phyloP scores from a whole-genome alignment of 2,113 vertebrate species.

The Hystrix cristata region DNA sequence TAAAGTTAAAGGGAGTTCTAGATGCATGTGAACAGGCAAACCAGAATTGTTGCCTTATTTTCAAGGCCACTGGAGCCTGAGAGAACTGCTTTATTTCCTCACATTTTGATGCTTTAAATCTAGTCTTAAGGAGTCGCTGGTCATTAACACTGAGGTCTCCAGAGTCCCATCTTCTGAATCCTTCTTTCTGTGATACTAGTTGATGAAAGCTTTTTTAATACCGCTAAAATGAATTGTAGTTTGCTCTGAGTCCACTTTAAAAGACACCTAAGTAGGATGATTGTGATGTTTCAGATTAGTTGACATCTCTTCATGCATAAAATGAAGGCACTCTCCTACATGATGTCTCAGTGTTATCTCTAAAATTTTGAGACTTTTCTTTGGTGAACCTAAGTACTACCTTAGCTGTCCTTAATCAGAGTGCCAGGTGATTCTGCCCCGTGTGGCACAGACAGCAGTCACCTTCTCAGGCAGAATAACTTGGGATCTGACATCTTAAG shows the following conservation, averaged over 20 bases:
- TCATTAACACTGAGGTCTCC: background rate
- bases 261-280: background rate
- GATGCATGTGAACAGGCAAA: background rate
- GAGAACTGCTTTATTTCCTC: slow-evolving; percentile 26
- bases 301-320: background rate
- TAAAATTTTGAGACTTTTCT: slow-evolving; percentile 9
- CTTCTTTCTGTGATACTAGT: background rate
- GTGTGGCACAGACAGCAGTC: background rate
- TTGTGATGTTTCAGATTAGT: background rate
- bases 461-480: background rate
- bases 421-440: background rate
- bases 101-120: slow-evolving; percentile 27
- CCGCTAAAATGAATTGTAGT: background rate
- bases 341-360: background rate
- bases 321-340: background rate
- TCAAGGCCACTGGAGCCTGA: slow-evolving; percentile 41
- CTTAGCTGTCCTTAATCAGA: background rate
- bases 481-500: background rate
- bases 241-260: slow-evolving; percentile 42
- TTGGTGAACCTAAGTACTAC: background rate
- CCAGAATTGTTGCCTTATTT: background rate
- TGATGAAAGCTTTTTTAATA: background rate
- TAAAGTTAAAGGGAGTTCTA: background rate
- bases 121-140: background rate
- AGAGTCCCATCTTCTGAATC: background rate